A percentile compares a stretch with the other conserved stretches of the same genome.
Conservation (phyloP, 1,140 invertebrate species). For the Hermetia illucens region DNA sequence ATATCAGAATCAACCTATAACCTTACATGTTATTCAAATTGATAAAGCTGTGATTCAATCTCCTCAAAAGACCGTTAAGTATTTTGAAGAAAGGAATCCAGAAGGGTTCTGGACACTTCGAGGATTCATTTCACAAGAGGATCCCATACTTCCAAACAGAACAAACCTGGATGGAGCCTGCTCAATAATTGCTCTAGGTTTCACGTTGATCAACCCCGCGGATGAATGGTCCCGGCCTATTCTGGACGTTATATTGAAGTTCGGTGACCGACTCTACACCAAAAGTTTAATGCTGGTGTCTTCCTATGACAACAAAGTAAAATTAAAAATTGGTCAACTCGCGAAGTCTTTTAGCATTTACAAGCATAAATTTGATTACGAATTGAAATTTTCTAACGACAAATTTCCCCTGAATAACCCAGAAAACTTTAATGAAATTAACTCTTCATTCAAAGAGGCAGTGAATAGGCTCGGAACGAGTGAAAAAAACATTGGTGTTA, state of each 20-base stretch:
- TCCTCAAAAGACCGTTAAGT: too few species aligned
- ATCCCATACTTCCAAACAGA: constrained; percentile 22
- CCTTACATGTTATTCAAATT: too few species aligned
- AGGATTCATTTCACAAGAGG: constrained; percentile 13
- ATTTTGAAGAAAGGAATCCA: too few species aligned
- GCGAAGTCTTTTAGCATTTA: constrained; percentile 30
- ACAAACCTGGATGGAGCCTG: constrained; percentile 17
- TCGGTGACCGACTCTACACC: constrained; percentile 35
- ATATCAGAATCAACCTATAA: too few species aligned
- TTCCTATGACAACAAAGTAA: constrained; percentile 16
- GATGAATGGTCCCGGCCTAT: constrained; percentile 29
- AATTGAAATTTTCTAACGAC: neutral
- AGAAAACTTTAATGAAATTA: neutral
- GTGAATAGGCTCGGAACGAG: constrained; percentile 7
- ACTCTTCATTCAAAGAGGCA: neutral
- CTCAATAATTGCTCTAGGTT: constrained; percentile 15
- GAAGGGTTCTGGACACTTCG: constrained; percentile 20
- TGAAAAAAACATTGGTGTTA: constrained; percentile 6
- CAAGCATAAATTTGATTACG: constrained; percentile 22
- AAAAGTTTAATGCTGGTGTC: constrained; percentile 28
- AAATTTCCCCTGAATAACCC: too few species aligned
- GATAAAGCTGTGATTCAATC: too few species aligned
- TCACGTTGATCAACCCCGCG: constrained; percentile 14
- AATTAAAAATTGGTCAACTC: neutral
- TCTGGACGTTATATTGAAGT: constrained; percentile 34